Evolutionary conservation across 2,888 invertebrate species (phyloP).

Genomic region (Dolichomitus sp.): DNA sequence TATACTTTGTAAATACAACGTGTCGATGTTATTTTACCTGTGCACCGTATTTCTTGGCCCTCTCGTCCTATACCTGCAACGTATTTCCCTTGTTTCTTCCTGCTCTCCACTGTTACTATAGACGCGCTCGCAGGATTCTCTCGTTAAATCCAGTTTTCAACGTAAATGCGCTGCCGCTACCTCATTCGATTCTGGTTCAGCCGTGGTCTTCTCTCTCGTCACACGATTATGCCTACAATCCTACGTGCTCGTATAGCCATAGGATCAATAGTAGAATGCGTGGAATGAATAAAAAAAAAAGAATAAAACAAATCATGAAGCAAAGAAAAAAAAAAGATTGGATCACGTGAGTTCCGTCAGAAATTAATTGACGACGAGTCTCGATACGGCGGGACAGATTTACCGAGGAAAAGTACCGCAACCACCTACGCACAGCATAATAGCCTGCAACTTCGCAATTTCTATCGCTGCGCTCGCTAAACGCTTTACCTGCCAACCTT

Average conservation of each 20-base stretch:
- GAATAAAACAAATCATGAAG: neutral
- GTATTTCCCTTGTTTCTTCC: constrained; percentile 38
- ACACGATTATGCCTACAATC: neutral
- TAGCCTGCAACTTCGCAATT: constrained; percentile 9
- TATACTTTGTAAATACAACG: constrained; percentile 77
- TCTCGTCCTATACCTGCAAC: constrained; percentile 17
- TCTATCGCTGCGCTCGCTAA: constrained; percentile 19
- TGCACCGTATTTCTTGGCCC: neutral
- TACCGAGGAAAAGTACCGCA: constrained; percentile 15
- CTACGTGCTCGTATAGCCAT: neutral
- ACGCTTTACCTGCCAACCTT: constrained; percentile 10
- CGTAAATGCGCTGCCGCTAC: constrained; percentile 29
- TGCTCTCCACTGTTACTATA: neutral
- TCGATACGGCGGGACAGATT: constrained; percentile 18
- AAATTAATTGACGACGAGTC: constrained; percentile 30
- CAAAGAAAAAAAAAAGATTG: constrained; percentile 2
- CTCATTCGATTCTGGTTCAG: constrained; percentile 37
- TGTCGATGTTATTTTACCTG: constrained; percentile 65
- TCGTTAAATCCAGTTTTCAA: constrained; percentile 38
- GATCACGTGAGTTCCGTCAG: constrained; percentile 14
- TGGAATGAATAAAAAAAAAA: constrained; percentile 15
- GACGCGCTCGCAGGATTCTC: neutral
- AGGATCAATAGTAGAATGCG: constrained; percentile 33
- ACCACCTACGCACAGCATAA: constrained; percentile 2
- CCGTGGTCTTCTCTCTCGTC: neutral